Evolutionary conservation across 2,888 invertebrate species (phyloP).

Genomic region (Caenorhabditis zanzibari): DNA sequence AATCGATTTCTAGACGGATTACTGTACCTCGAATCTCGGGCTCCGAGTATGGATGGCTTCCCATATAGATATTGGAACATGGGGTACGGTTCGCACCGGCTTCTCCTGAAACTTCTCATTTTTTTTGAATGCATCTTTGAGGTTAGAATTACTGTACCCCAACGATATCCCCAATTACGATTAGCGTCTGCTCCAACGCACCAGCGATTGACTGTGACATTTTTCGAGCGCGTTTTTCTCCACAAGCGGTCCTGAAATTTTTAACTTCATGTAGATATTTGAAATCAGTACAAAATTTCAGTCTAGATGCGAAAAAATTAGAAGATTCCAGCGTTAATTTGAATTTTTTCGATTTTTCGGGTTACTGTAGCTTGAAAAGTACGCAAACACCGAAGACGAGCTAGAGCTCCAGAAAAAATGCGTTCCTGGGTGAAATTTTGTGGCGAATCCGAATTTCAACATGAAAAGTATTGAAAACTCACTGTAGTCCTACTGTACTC

Average conservation of each 20-base stretch:
- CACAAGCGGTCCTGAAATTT: conserved; percentile 80
- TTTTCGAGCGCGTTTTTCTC: conserved; percentile 82
- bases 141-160: conserved; percentile 74
- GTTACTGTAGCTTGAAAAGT: conserved; percentile 12
- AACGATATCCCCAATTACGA: conserved; percentile 82
- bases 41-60: conserved; percentile 76
- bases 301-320: conserved; percentile 1
- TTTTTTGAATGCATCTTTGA: not conserved
- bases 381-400: not conserved
- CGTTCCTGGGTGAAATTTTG: not conserved
- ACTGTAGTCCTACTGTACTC: conserved; percentile 78
- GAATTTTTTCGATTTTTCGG: not conserved
- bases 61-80: conserved; percentile 82
- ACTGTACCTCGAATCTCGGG: conserved; percentile 76
- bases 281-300: not conserved
- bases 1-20: too few species aligned
- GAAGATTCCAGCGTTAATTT: not conserved
- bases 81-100: conserved; percentile 80
- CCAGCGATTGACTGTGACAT: conserved; percentile 77
- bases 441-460: not conserved
- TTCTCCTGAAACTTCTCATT: conserved; percentile 65
- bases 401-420: not conserved
- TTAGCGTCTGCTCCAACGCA: conserved; percentile 83
- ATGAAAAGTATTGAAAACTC: too few species aligned
- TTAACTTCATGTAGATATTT: not conserved